Evolutionary conservation across 2,797 vertebrate species (phyloP).

Genomic region (Chrosomus eos): DNA sequence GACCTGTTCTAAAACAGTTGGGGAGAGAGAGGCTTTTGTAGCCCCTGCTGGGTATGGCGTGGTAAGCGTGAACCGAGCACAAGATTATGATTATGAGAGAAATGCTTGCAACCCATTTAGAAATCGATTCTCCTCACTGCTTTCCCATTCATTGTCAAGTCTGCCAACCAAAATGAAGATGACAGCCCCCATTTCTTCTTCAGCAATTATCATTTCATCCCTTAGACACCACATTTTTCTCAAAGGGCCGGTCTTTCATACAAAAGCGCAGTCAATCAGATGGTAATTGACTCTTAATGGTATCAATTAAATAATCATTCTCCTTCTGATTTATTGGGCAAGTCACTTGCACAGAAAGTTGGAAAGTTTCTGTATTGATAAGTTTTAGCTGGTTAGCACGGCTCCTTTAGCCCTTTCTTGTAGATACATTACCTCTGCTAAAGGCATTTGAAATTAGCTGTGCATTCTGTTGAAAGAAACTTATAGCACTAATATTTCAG

Average conservation of each 20-base stretch:
- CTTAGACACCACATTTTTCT: slow-evolving; percentile 52
- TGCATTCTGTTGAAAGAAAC: background rate
- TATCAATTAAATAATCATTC: slow-evolving; percentile 57
- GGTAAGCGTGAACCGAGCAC: slow-evolving; percentile 45
- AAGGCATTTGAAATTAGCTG: background rate
- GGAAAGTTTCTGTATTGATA: slow-evolving; percentile 23
- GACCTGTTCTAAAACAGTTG: slow-evolving; percentile 51
- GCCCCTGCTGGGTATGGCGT: slow-evolving; percentile 44
- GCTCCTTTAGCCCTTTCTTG: background rate
- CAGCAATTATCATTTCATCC: slow-evolving; percentile 61
- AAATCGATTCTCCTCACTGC: slow-evolving; percentile 58
- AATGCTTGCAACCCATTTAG: slow-evolving; percentile 61
- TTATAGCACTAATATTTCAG: background rate
- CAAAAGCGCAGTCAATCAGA: slow-evolving; percentile 50
- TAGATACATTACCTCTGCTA: background rate
- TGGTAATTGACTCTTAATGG: slow-evolving; percentile 59
- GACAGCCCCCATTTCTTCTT: slow-evolving; percentile 56
- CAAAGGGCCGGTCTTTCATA: slow-evolving; percentile 38
- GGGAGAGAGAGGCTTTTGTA: slow-evolving; percentile 39
- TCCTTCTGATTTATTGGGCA: slow-evolving; percentile 32
- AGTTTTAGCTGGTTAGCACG: background rate
- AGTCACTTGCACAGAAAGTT: slow-evolving; percentile 29
- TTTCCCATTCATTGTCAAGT: slow-evolving; percentile 55
- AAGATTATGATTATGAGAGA: slow-evolving; percentile 61
- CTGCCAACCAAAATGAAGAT: slow-evolving; percentile 61